phyloP scores from a whole-genome alignment of 2,888 invertebrate genomes.

The Perizoma affinitatum region DNA sequence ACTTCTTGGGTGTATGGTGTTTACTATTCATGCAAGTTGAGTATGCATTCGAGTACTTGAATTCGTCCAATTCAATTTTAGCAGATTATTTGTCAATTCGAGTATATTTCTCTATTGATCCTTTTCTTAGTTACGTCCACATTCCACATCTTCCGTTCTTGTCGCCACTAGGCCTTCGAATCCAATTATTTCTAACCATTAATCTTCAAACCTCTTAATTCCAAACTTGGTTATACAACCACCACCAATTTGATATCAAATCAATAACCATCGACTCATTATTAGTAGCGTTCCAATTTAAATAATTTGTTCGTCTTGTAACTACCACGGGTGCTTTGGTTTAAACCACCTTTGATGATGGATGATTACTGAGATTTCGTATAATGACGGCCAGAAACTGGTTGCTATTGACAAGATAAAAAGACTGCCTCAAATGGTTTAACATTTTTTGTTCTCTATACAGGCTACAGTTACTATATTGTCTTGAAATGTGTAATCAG shows the following conservation, averaged over 20 bases:
- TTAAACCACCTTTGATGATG: constrained; percentile 74
- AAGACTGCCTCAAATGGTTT: constrained; percentile 44
- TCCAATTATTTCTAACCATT: constrained; percentile 23
- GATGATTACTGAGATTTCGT: constrained; percentile 80
- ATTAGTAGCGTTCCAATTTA: constrained; percentile 55
- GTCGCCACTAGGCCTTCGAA: constrained; percentile 6
- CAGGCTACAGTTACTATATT: constrained; percentile 25
- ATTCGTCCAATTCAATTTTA: too few relatives aligned
- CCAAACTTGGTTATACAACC: constrained; percentile 33
- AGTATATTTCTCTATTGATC: too few relatives aligned
- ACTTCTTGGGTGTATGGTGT: neutral
- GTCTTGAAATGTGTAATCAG: constrained; percentile 68
- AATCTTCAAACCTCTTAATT: constrained; percentile 37
- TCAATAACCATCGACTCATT: constrained; percentile 45
- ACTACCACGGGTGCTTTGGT: constrained; percentile 68
- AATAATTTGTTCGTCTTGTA: constrained; percentile 50
- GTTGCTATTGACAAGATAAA: constrained; percentile 65
- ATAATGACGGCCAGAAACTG: constrained; percentile 70
- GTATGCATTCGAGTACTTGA: too few relatives aligned
- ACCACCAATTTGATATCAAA: constrained; percentile 39
- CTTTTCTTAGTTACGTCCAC: too few relatives aligned
- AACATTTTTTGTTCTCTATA: constrained; percentile 35
- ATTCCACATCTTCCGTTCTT: constrained; percentile 6
- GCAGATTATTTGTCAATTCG: too few relatives aligned
- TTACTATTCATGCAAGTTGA: neutral